Evolutionary conservation across 1,140 invertebrate genomes (phyloP).

Genomic region (Triops longicaudatus): DNA sequence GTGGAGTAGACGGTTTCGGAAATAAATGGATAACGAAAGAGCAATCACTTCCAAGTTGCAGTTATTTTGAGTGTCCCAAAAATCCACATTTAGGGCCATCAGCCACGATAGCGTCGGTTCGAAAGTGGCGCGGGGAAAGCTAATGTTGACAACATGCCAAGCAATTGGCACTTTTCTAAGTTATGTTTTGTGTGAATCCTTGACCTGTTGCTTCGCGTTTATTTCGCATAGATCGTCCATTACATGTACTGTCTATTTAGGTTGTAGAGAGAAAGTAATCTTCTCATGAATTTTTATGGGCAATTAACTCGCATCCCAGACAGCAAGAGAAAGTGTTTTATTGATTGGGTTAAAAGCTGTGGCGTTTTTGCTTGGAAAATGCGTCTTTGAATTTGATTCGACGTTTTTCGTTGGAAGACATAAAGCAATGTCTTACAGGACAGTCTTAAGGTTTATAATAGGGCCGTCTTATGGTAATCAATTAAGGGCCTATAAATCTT

Average conservation of each 20-base stretch:
- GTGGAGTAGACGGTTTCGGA: too few species aligned
- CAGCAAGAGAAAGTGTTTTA: background rate
- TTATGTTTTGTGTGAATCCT: background rate
- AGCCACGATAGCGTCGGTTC: too few species aligned
- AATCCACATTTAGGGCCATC: too few species aligned
- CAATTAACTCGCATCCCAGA: background rate
- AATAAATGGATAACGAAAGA: too few species aligned
- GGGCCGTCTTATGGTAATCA: conserved; percentile 5
- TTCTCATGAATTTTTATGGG: conserved; percentile 3
- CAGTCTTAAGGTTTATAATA: background rate
- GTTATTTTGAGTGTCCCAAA: too few species aligned
- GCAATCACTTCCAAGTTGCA: too few species aligned
- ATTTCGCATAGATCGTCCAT: background rate
- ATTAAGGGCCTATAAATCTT: conserved; percentile 1
- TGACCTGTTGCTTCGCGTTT: background rate
- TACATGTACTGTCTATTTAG: background rate
- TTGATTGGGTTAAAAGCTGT: background rate
- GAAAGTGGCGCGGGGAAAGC: background rate
- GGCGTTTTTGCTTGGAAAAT: background rate
- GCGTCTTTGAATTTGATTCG: background rate
- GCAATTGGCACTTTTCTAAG: background rate
- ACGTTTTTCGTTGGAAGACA: background rate
- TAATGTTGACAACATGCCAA: background rate
- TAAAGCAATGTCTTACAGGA: background rate
- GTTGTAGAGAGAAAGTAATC: background rate